phyloP scores from a whole-genome alignment of 2,113 vertebrate species.

The Leucopternis melanops region DNA sequence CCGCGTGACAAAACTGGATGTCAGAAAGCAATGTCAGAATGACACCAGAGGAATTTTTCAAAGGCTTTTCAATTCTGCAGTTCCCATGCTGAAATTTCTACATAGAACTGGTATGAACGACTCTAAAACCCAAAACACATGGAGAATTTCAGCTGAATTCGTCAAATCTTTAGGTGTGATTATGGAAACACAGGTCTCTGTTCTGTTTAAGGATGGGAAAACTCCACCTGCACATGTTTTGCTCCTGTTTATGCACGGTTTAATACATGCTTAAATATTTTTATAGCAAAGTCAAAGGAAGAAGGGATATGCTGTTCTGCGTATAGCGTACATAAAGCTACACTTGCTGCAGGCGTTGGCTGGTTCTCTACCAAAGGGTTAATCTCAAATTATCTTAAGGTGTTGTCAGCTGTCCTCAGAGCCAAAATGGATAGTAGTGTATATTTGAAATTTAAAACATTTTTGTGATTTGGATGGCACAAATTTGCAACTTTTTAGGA shows the following conservation, averaged over 20 bases:
- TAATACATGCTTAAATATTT: background rate
- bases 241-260: background rate
- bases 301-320: background rate
- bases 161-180: background rate
- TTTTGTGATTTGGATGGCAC: background rate
- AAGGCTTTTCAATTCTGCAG: background rate
- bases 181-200: background rate
- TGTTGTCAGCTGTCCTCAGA: background rate
- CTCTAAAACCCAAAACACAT: background rate
- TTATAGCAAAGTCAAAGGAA: background rate
- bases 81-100: background rate
- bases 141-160: background rate
- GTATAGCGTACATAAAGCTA: background rate
- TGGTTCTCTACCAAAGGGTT: background rate
- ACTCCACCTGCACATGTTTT: background rate
- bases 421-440: background rate
- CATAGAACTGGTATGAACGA: background rate
- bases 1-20: background rate
- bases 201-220: background rate
- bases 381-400: background rate
- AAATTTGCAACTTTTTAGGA: background rate
- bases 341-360: accelerated
- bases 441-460: background rate
- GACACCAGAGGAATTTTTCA: background rate
- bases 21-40: background rate